A percentile compares a stretch with the other conserved stretches of the same genome.
phyloP scores from a whole-genome alignment of 2,797 vertebrate species.

The Etheostoma nigrum region DNA sequence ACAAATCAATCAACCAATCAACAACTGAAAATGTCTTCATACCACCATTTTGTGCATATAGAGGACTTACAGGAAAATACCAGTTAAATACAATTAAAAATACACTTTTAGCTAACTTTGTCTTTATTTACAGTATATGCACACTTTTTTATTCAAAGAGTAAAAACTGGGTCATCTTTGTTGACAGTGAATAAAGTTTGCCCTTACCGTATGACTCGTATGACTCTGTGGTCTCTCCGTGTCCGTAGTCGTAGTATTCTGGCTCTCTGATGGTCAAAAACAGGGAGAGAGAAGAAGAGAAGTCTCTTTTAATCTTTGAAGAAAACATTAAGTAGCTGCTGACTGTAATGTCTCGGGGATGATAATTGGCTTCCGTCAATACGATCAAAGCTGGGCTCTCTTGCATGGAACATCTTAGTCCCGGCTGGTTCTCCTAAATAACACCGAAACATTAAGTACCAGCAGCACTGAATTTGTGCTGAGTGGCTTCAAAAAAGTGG shows the following conservation, averaged over 20 bases:
- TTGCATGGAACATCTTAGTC: constrained; percentile 40
- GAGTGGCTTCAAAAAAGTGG: constrained; percentile 39
- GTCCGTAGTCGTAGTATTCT: constrained; percentile 99
- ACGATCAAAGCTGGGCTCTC: constrained; percentile 68
- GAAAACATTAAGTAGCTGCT: constrained; percentile 51
- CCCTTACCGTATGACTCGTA: constrained; percentile 95
- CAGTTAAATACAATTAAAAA: too few relatives aligned
- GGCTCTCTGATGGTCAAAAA: constrained; percentile 88
- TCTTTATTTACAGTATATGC: neutral
- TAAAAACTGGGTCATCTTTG: neutral
- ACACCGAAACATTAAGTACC: constrained; percentile 33
- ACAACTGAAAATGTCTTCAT: neutral
- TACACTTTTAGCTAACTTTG: neutral
- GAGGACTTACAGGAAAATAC: neutral
- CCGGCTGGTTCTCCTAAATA: constrained; percentile 46
- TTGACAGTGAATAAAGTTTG: neutral
- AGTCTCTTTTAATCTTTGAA: constrained; percentile 46
- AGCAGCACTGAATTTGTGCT: constrained; percentile 32
- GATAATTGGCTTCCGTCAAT: constrained; percentile 58
- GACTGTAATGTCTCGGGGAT: constrained; percentile 46
- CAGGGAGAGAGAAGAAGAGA: constrained; percentile 12
- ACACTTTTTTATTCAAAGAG: neutral
- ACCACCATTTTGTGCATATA: neutral
- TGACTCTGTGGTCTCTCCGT: constrained; percentile 94
- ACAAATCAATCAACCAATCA: neutral